Base-by-base conservation (phyloP, 2,888 invertebrate genomes). In the Rutpela maculata region DNA sequence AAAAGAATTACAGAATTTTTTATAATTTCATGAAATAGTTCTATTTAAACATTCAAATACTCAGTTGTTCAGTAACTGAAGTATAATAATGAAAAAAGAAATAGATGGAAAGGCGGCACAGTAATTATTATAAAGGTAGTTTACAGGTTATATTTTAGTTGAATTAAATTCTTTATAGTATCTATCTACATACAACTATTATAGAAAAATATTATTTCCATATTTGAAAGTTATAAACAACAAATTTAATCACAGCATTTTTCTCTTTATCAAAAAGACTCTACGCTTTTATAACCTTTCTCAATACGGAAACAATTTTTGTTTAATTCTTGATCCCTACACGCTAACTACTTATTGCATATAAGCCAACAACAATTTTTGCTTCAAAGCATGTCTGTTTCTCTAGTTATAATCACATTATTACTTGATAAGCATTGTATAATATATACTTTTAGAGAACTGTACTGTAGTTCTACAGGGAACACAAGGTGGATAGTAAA, bases 381-480 rank as follows among this genome's bases (percentile, higher is more conserved):
- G 77, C 75, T 43, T 77, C 10, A 73, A 82, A 81, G 80, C 83
- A 78, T 73, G 67, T 79, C 57, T 78, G 57, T 50, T 76, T 68
- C 31, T 82, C 78, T 81, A 80, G 75, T 72, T 81, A 74, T 80
- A 84, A 85, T 85, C 85, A 85, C 85, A 85, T 78, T 82, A 79
- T 76, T 72, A 83, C 79, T 85, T 85, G 85, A 85, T 83, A 85
- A 85, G 85, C 85, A 83, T 83, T 74, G 77, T 71, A 19, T 69
- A 76, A 70, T 72, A 73, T 69, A 65, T 70, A 71, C 73, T 67
- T 26, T 43, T 70, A 75, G 73, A 43, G 71, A 74, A 75, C 57
- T 55, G 57, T 65, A 65, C 15, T 50, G 17, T 72, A 72, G 59
- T 57, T 50, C n/a, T 50, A 50, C 50, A 4, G 50, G 7, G 50